phyloP scores from a whole-genome alignment of 2,113 vertebrate species.

The Sakesphorus luctuosus region DNA sequence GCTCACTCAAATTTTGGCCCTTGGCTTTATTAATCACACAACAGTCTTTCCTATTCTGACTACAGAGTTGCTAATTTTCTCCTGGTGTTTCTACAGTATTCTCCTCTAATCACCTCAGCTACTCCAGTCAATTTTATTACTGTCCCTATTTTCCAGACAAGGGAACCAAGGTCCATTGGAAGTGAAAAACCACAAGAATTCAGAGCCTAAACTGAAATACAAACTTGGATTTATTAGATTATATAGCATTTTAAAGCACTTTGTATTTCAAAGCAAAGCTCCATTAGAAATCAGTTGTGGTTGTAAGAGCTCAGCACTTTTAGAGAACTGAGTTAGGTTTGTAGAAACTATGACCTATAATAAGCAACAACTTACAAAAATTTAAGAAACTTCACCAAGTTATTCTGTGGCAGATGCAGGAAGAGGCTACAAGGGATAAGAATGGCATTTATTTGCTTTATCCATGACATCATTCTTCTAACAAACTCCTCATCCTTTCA shows the following conservation, averaged over 20 bases:
- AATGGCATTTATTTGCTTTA: slow-evolving; percentile 6
- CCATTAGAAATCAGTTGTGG: not conserved
- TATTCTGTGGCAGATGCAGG: not conserved
- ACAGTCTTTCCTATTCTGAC: not conserved
- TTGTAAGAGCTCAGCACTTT: not conserved
- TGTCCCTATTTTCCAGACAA: not conserved
- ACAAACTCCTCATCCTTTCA: not conserved
- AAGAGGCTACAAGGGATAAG: not conserved
- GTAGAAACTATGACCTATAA: not conserved
- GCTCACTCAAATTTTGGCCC: not conserved
- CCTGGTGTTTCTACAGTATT: not conserved
- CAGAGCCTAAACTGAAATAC: not conserved
- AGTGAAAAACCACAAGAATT: not conserved
- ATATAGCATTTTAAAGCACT: slow-evolving; percentile 1
- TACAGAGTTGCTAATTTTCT: not conserved
- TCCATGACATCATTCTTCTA: not conserved
- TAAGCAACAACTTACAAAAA: slow-evolving; percentile 14
- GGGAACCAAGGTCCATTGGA: not conserved
- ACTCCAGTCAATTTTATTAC: not conserved
- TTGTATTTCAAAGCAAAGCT: not conserved
- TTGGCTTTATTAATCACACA: not conserved
- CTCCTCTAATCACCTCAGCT: not conserved
- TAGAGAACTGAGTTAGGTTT: not conserved
- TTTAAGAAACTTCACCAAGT: not conserved
- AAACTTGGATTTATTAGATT: not conserved